A percentile compares a stretch with the other conserved stretches of the same genome.
Evolutionary conservation across 2,113 vertebrate genomes (phyloP).

Genomic region (Psilopsiagon aurifrons): DNA sequence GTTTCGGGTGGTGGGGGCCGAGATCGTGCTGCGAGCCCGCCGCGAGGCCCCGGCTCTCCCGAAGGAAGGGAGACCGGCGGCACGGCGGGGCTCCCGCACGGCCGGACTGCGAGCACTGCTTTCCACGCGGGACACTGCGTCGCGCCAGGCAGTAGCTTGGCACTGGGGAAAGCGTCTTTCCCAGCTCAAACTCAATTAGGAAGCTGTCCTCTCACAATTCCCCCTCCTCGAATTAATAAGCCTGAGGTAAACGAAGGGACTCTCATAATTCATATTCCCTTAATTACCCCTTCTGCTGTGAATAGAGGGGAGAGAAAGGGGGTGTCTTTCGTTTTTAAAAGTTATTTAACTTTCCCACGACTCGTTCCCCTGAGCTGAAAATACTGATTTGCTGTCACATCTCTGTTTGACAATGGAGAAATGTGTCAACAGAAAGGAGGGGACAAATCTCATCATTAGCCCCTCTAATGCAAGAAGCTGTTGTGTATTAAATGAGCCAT

Average conservation of each 20-base stretch:
- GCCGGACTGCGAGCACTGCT: rapidly evolving
- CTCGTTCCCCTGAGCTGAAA: slow-evolving; percentile 83
- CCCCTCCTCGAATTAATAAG: slow-evolving; percentile 79
- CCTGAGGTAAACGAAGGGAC: slow-evolving; percentile 79
- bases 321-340: slow-evolving; percentile 75
- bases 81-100: rapidly evolving
- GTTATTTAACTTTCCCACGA: slow-evolving; percentile 99
- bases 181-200: slow-evolving; percentile 75
- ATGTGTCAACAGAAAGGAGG: slow-evolving; percentile 95
- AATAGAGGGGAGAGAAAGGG: slow-evolving; percentile 71
- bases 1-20: neutral
- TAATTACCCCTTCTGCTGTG: slow-evolving; percentile 79
- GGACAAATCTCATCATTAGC: slow-evolving; percentile 82
- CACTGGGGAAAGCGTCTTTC: slow-evolving; percentile 21
- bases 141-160: neutral
- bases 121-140: neutral
- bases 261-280: slow-evolving; percentile 84
- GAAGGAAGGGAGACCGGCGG: neutral
- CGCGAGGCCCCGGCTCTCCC: neutral
- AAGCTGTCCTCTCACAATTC: slow-evolving; percentile 69
- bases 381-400: slow-evolving; percentile 84
- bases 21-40: neutral
- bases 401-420: slow-evolving; percentile 92
- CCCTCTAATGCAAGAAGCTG: slow-evolving; percentile 90
- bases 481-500: slow-evolving; percentile 98